Base-by-base conservation (phyloP, 2,113 vertebrate genomes). In the Rhinichthys klamathensis region DNA sequence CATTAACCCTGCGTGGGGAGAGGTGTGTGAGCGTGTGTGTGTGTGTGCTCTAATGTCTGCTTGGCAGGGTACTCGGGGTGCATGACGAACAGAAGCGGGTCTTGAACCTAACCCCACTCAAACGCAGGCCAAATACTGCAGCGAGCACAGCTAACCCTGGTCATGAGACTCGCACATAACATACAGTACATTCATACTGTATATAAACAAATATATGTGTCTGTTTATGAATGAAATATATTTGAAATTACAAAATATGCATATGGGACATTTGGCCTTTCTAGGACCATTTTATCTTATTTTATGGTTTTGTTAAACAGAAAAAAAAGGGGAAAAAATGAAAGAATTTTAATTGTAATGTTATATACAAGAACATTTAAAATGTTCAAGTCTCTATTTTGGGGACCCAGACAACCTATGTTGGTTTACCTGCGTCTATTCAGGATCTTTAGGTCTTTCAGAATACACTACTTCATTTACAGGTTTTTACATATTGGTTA, bases 1-100 rank as follows among this genome's bases (percentile, higher is more conserved):
- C 93, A 95, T 96, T 97, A 95, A 95, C 96, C 94, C 93, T 92
- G 89, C 90, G 92, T 89, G 92, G 91, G 88, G 88, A 76, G 74
- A 83, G 44, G 60, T 56, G 74, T 74, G 80, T 61, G 85, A 63
- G 82, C 54, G 56, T 75, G 44, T 78, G 30, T 84, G 82, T 84
- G 44, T 78, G 30, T 84, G 82, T 44, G 80, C 56, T 2, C 83
- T 77, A n/a, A 25, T 69, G 16, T 4, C 69, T 80, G 65, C n/a
- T 70, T 73, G 49, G 46, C 51, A 60, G 56, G 56, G 46, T 25
- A 12, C 21, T 75, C 3, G 3, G 75, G 51, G 56, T 85, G 51
- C 30, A 69, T 23, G 15, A n/a, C 30, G 70, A 70, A 83, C 74
- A 80, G 46, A 46, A 15, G n/a, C 25, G 13, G 75, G 80, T 72